Evolutionary conservation across 1,140 invertebrate genomes (phyloP).

Genomic region (Orchestia grillus): DNA sequence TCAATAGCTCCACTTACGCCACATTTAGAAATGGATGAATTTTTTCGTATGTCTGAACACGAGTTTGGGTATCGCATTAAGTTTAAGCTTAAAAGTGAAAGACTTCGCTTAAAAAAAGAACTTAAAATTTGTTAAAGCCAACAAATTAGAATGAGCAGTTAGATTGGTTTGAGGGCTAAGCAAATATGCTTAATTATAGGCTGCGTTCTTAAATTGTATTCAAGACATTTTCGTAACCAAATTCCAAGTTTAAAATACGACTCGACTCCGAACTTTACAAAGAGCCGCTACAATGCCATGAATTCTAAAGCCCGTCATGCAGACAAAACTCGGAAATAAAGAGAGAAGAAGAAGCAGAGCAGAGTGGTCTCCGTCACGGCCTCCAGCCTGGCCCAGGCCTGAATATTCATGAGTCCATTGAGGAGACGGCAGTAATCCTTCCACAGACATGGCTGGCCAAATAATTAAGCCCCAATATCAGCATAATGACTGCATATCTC

Average conservation of each 20-base stretch:
- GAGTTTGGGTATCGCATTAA: no score
- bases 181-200: not conserved
- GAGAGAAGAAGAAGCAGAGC: not conserved
- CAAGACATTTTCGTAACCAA: not conserved
- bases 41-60: no score
- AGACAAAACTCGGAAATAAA: not conserved
- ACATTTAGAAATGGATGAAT: no score
- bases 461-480: constrained; percentile 9
- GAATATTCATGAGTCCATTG: constrained; percentile 34
- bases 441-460: not conserved
- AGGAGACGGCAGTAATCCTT: constrained; percentile 11
- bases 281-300: not conserved
- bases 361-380: not conserved
- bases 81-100: no score
- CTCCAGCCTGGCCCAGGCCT: not conserved
- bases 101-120: no score
- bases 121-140: no score
- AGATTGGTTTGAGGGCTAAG: no score
- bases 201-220: not conserved
- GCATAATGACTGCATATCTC: not conserved
- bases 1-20: no score
- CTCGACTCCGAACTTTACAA: not conserved
- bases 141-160: no score
- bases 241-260: not conserved
- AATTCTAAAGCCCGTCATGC: not conserved